Evolutionary conservation across 2,113 vertebrate genomes (phyloP), one percentile per base, ranked within the genome.

Genomic region (Oncorhynchus keta): DNA sequence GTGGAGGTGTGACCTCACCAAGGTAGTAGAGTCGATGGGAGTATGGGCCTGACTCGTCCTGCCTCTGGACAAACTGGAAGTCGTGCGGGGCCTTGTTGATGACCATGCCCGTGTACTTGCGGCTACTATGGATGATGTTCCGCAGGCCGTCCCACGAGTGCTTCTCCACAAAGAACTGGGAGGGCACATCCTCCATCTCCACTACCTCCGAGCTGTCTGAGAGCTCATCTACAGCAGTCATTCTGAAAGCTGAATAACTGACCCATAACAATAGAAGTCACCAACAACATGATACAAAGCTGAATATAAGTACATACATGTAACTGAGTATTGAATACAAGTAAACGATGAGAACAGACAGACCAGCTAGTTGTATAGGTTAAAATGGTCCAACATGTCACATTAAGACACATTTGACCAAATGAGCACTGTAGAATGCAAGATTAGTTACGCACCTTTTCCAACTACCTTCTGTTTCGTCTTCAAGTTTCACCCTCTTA

Each of bases 1-100:
- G 39, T 45, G 39, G 39, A 9, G 39, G 39, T 39, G 39, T 28
- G 5, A 48, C 95, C 39, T 93, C 86, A 99, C 97, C 97, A 9
- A 98, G 92, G 89, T 97, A 98, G 80, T 96, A 99, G 57, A 99
- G 95, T 65, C 97, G 96, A 67, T 98, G 97, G 0, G 97, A 97
- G 77, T 97, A 96, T 0, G 95, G 95, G 64, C 95, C 94, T 2
- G 65, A 62, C 65, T 96, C 95, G 0, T 97, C 96, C 0, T 92
- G 94, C 84, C 96, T 97, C 87, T 91, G 94, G 79, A 97, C 93
- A 22, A 98, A 98, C 87, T 96, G 96, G 92, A 97, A 99, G 86
- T 98, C 97, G 5, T 98, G 96, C 0, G 97, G 97, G n/a, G 65
- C 65, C 91, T 97, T 98, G 93, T 91, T 97, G 77, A 95, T 92